These are phyloP conservation scores for Electrona antarctica DNA, from an alignment of 2,113 vertebrate species.

Conservation along the genomic window DNA sequence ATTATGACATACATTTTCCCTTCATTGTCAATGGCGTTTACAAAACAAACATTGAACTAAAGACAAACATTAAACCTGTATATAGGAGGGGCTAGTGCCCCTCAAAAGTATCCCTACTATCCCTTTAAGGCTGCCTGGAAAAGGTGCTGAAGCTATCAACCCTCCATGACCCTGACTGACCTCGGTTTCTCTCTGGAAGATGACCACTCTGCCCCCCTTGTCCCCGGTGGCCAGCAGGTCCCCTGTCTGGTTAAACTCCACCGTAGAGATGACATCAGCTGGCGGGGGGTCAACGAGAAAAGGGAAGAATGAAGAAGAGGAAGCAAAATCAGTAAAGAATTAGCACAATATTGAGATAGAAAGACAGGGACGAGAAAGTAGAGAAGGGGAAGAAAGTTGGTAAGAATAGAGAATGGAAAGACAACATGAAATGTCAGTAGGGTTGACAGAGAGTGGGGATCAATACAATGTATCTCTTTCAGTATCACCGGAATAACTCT, in stretches of 20 bases:
- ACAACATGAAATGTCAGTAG: constrained; percentile 4
- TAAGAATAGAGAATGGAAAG: not conserved
- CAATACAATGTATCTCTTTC: constrained; percentile 12
- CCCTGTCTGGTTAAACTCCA: constrained; percentile 98
- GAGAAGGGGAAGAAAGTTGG: not conserved
- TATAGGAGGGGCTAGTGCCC: too few relatives aligned
- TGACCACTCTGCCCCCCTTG: constrained; percentile 97
- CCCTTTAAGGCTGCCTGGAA: too few relatives aligned
- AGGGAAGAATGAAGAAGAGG: not conserved
- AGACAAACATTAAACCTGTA: too few relatives aligned
- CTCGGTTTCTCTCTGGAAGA: constrained; percentile 97
- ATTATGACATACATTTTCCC: too few relatives aligned
- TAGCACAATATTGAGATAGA: not conserved
- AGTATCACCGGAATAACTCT: constrained; percentile 1
- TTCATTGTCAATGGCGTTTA: too few relatives aligned
- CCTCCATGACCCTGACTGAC: constrained; percentile 64
- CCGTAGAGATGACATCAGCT: constrained; percentile 99
- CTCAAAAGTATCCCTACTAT: too few relatives aligned
- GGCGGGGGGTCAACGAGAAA: constrained; percentile 6
- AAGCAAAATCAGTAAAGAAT: not conserved
- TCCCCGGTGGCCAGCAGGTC: constrained; percentile 98
- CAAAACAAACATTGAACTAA: too few relatives aligned
- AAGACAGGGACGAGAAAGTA: not conserved
- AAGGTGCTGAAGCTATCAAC: not conserved
- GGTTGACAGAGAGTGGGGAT: not conserved